Percentiles rank a stretch among this genome's conserved stretches.
Conservation (phyloP, 2,888 invertebrate species). For the Parnassius orleans region DNA sequence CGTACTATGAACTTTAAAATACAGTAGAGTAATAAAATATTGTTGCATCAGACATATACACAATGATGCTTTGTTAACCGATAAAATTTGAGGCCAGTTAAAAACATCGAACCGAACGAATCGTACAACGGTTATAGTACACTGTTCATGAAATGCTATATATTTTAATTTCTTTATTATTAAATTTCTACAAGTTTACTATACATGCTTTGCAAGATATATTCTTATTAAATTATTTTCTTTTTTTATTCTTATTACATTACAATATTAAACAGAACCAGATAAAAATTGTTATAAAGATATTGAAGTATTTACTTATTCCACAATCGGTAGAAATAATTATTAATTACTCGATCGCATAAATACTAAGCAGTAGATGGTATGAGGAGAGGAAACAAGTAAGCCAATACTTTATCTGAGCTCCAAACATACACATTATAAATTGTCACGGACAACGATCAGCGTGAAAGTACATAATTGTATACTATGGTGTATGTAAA, state of each 20-base stretch:
- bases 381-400: constrained; percentile 22
- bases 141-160: too few species aligned
- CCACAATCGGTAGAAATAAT: constrained; percentile 2
- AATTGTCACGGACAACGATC: constrained; percentile 18
- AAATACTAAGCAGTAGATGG: constrained; percentile 6
- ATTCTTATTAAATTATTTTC: too few species aligned
- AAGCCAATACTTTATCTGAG: constrained; percentile 15
- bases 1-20: too few species aligned
- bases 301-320: not conserved
- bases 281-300: too few species aligned
- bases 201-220: too few species aligned
- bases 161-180: too few species aligned
- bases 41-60: not conserved
- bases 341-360: constrained; percentile 11
- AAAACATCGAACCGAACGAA: not conserved
- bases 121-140: too few species aligned
- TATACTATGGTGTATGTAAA: constrained; percentile 14
- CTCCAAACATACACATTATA: constrained; percentile 3
- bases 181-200: too few species aligned
- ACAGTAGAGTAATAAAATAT: not conserved
- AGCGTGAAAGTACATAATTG: constrained; percentile 24
- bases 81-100: constrained; percentile 3
- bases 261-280: too few species aligned
- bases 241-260: too few species aligned
- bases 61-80: constrained; percentile 8